Conservation (phyloP, 2,888 invertebrate species). For the Parnassius orleans region DNA sequence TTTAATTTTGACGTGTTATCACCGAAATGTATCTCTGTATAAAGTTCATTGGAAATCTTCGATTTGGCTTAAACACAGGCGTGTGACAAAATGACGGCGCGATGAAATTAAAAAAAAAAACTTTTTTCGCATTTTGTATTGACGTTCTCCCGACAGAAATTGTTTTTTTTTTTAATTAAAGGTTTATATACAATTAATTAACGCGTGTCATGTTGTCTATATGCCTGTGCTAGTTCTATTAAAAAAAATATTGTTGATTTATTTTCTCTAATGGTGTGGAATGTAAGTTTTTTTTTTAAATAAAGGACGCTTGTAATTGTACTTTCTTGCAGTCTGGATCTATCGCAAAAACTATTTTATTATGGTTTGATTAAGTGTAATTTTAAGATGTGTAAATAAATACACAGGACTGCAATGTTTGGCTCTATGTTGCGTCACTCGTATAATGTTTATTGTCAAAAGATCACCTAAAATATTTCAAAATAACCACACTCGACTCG, state of each 20-base stretch:
- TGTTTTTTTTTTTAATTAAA: conserved; percentile 5
- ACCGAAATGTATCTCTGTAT: conserved; percentile 22
- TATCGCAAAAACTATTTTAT: conserved; percentile 60
- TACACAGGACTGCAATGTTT: conserved; percentile 57
- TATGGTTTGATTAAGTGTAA: conserved; percentile 64
- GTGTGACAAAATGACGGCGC: conserved; percentile 1
- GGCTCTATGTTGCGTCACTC: conserved; percentile 28
- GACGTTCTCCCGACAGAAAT: background rate
- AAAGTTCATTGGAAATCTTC: conserved; percentile 17
- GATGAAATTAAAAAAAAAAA: background rate
- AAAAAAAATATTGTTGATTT: conserved; percentile 43
- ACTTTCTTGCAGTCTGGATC: conserved; percentile 60
- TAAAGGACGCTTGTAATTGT: conserved; percentile 48
- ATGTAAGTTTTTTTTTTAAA: conserved; percentile 55
- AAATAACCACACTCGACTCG: conserved; percentile 8
- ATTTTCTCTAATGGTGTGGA: conserved; percentile 36
- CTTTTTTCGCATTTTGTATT: background rate
- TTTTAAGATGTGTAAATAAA: conserved; percentile 73
- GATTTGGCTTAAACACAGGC: conserved; percentile 8
- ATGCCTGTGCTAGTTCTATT: conserved; percentile 35
- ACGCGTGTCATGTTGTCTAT: conserved; percentile 38
- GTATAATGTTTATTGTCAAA: background rate
- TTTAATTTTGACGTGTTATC: conserved; percentile 4
- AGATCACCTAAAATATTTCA: background rate
- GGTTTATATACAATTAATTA: conserved; percentile 25